Conservation (phyloP, 2,113 vertebrate species). For the Pantherophis guttatus region DNA sequence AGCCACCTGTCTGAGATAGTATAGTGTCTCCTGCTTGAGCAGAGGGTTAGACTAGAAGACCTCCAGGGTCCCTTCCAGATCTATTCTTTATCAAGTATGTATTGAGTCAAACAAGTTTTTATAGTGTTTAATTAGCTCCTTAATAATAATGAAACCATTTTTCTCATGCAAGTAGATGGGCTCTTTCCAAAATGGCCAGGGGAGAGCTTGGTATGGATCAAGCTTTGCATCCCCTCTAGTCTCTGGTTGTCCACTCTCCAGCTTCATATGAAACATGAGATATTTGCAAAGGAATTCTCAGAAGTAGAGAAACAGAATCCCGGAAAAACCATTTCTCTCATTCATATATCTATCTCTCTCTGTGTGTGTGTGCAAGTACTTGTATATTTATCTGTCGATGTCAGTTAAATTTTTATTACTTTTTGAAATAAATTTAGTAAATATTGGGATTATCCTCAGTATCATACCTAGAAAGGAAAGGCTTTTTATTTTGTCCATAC, state of each 20-base stretch:
- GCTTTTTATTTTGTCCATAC: neutral
- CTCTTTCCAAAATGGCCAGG: constrained; percentile 14
- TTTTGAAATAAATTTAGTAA: neutral
- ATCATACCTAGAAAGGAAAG: neutral
- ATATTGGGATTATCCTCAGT: neutral
- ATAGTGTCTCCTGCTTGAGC: too few relatives aligned
- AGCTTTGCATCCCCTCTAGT: neutral
- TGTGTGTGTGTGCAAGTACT: too few relatives aligned
- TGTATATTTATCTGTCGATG: neutral
- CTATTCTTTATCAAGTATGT: neutral
- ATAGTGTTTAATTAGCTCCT: neutral
- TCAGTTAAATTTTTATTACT: too few relatives aligned
- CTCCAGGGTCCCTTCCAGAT: too few relatives aligned
- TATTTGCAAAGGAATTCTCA: too few relatives aligned
- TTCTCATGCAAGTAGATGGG: constrained; percentile 9
- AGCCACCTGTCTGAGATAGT: too few relatives aligned
- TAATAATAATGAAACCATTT: neutral
- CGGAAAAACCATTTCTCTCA: neutral
- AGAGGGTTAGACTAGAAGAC: too few relatives aligned
- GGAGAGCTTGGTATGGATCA: constrained; percentile 5
- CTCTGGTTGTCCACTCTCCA: constrained; percentile 10
- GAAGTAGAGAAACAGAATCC: neutral
- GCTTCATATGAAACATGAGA: neutral
- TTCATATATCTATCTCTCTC: neutral
- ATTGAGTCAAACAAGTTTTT: neutral